Evolutionary conservation across 2,797 vertebrate genomes (phyloP), one percentile per base, ranked within the genome.

Genomic region (Sus cebifrons): DNA sequence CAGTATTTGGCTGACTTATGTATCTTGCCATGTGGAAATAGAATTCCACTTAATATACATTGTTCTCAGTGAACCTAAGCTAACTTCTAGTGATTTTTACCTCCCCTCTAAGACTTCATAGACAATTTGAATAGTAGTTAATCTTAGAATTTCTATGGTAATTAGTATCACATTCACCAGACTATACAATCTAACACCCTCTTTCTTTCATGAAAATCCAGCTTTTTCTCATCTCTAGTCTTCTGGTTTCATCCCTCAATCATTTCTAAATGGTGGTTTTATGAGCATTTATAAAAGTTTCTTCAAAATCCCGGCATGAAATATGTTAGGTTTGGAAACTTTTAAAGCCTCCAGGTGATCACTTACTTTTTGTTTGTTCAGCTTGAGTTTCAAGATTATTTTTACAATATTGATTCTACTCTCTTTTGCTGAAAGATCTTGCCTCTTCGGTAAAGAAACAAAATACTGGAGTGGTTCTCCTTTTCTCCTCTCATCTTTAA

Each of bases 331-430:
- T 75, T 85, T 96, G 56, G 56, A 87, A 90, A 91, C 44, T 73
- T 95, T 94, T 73, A 93, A 96, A 92, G 71, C 74, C 87, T 95
- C 32, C 23, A 36, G 56, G 84, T 91, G 85, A 89, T 44, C 9
- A 73, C 40, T 94, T 67, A 89, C 36, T 64, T 93, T 94, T 89
- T 81, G 89, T 91, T 89, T 89, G 73, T 73, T 36, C 23, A 36
- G 29, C 18, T 58, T 18, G 75, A 89, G 44, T 86, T 78, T 86
- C 78, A 58, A 94, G 82, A 91, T 40, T 68, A 85, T 85, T 97
- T 90, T 81, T 73, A 86, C 56, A 85, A 67, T 71, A 95, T 91
- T 27, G 27, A 95, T 97, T 87, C 62, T 71, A 25, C 73, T 93
- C 40, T 91, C 36, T 91, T 65, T 71, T 82, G n/a, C 56, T 29